Base-by-base conservation (phyloP, 2,113 vertebrate species). In the Osmerus mordax region DNA sequence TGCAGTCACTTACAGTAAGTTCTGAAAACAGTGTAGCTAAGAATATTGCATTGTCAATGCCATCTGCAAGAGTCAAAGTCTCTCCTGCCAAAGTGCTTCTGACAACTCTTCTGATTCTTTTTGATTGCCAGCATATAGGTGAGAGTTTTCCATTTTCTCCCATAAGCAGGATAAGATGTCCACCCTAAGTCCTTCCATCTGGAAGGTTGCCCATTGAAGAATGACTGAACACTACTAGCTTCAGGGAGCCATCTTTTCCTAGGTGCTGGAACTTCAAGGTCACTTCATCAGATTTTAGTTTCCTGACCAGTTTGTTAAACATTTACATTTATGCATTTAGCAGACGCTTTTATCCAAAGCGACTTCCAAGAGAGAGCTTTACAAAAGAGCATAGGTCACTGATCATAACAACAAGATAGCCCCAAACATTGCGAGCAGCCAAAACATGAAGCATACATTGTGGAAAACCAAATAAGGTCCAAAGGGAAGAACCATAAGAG, bases 71-170 rank as follows among this genome's bases (percentile, higher is more conserved):
- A 15, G 55, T 56, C 54, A 80, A 14, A 4, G 70, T 74, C 18
- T 80, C 74, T 67, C 58, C 67, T 21, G 78, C 75, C 15, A 77
- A 19, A 11, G 66, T 69, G 15, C 68, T 65, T 52, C 63, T 8
- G 4, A 79, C 65, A 15, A 74, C 36, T 14, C 67, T 69, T 59
- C 47, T 32, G n/a, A 70, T 16, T 18, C 62, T 67, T 21, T 74
- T 77, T 47, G 62, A 77, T 32, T 74, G 69, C 65, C 69, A 81
- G 16, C 32, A 67, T 4, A 81, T 11, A 51, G 70, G 60, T 63
- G 53, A 69, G 69, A 76, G 70, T 23, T 32, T 60, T 54, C 66
- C 66, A 8, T 52, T 18, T 21, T 70, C 15, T 53, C 63, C 75
- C 68, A 75, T 72, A 1, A 69, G 65, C 58, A 75, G 9, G 14